Evolutionary conservation across 1,140 invertebrate genomes (phyloP).

Genomic region (Platorchestia sp.): DNA sequence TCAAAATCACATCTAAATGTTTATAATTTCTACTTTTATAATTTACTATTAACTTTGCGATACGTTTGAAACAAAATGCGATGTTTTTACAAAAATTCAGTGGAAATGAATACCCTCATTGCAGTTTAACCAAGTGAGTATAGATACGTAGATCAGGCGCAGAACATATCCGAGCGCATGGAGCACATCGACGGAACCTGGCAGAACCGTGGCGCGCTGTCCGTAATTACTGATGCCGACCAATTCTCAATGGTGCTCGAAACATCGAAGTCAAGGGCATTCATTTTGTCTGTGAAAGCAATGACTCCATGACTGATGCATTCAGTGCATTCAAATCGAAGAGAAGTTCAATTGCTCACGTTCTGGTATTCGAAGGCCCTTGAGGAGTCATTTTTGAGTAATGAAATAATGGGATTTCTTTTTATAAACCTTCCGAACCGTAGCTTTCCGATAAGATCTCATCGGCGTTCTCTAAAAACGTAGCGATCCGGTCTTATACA

Average conservation of each 20-base stretch:
- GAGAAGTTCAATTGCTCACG: neutral
- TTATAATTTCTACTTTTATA: no score
- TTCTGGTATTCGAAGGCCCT: neutral
- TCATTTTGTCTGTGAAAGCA: neutral
- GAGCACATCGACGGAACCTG: neutral
- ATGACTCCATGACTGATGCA: neutral
- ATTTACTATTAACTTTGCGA: no score
- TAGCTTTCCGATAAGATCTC: neutral
- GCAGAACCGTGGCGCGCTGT: neutral
- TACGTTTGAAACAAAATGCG: neutral
- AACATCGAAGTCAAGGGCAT: neutral
- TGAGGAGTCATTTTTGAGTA: neutral
- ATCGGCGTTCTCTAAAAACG: neutral
- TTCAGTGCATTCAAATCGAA: neutral
- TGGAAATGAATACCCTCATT: neutral
- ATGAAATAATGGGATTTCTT: neutral
- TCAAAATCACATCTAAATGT: no score
- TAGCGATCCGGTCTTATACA: neutral
- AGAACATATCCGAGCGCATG: neutral
- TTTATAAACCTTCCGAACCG: neutral
- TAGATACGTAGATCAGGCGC: neutral
- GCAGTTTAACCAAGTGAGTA: neutral
- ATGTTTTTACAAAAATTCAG: neutral
- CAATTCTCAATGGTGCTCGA: neutral
- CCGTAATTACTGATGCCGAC: neutral